phyloP scores from a whole-genome alignment of 2,113 vertebrate species.

The Prunella fulvescens region DNA sequence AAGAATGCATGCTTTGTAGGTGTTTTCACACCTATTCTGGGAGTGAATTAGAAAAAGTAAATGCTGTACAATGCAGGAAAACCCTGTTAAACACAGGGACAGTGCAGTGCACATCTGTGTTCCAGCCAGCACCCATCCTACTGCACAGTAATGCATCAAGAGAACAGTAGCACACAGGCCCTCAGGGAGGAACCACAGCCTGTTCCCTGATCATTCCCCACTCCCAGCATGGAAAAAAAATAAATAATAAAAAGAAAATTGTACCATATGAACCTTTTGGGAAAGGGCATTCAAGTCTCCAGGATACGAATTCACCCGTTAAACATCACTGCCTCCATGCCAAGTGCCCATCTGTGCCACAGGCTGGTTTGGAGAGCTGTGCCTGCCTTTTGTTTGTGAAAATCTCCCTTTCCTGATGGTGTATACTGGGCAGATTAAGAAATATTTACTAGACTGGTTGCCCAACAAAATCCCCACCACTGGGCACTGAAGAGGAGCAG shows the following conservation, averaged over 20 bases:
- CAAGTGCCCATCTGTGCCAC: neutral
- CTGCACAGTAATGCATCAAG: neutral
- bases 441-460: neutral
- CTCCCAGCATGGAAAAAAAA: accelerated
- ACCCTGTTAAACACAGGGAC: neutral
- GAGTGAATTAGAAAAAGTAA: neutral
- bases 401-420: neutral
- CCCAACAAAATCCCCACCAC: neutral
- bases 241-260: no score
- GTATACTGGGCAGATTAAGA: neutral
- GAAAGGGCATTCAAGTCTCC: neutral
- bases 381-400: neutral
- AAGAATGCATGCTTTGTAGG: neutral
- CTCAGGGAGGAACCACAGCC: neutral
- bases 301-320: accelerated
- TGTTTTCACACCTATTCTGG: neutral
- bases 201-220: neutral
- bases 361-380: neutral
- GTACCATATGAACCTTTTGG: neutral
- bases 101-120: accelerated
- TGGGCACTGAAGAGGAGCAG: no score
- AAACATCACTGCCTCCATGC: neutral
- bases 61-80: neutral
- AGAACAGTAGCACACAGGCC: neutral
- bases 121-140: neutral